Evolutionary conservation across 2,113 vertebrate genomes (phyloP).

Genomic region (Paedocypris sp.): DNA sequence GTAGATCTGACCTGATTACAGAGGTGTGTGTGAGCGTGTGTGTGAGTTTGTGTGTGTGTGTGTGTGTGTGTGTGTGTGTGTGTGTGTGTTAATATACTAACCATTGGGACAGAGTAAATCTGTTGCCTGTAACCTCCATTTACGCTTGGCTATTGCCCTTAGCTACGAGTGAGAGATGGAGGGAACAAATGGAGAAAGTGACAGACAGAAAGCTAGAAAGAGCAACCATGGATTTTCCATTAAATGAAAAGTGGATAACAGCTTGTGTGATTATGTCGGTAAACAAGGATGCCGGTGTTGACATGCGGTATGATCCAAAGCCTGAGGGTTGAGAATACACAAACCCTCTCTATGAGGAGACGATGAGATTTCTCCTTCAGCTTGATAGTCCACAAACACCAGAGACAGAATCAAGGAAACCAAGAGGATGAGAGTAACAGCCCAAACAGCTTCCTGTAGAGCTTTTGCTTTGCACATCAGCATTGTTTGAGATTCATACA

Average conservation of each 20-base stretch:
- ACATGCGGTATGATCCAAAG: constrained; percentile 21
- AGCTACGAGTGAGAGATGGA: constrained; percentile 6
- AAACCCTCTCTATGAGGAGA: constrained; percentile 17
- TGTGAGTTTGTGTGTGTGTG: constrained; percentile 7
- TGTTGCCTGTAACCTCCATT: constrained; percentile 15
- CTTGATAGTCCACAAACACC: constrained; percentile 31
- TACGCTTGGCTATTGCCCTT: constrained; percentile 7
- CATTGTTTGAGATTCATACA: too few species aligned
- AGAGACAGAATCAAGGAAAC: background rate
- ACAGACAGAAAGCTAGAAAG: constrained; percentile 4
- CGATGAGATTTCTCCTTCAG: constrained; percentile 2
- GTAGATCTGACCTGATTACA: constrained; percentile 36
- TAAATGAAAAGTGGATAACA: constrained; percentile 37
- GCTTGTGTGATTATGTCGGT: constrained; percentile 31
- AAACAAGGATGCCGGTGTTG: constrained; percentile 33
- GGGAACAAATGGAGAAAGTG: constrained; percentile 22
- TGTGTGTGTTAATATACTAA: constrained; percentile 1
- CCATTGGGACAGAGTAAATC: constrained; percentile 1
- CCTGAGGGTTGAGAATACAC: constrained; percentile 37
- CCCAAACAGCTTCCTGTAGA: background rate
- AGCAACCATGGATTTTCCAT: constrained; percentile 20
- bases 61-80: background rate
- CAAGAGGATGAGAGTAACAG: background rate
- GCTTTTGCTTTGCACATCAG: too few species aligned
- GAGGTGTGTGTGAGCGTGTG: background rate